Base-by-base conservation (phyloP, 2,888 invertebrate species). In the Enchytraeus crypticus region DNA sequence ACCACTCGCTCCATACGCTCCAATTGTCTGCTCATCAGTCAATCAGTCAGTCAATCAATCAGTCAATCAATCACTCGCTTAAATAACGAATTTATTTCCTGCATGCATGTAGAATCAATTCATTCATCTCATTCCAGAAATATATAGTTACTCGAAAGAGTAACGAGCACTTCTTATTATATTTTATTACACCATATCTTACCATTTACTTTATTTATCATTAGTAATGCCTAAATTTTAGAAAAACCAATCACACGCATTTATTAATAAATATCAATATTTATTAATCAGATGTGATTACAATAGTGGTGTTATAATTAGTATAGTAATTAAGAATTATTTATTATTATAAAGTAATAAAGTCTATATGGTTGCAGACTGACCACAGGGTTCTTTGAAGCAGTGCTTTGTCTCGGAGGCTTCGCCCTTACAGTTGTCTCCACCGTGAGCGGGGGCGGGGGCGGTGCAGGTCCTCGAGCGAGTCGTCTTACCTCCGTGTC, bases 391-490 rank as follows among this genome's bases (percentile, higher is more conserved):
- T 23, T 73, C 72, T 27, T 64, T 68, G 66, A 75, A 74, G 67
- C 79, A 79, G 45, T 71, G 70, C 49, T 76, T 71, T 4, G 66
- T 69, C 58, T 78, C 74, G 21, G 69, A 66, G 29, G 67, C 67
- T 3, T 61, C 51, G 4, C 78, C 79, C 32, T 65, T 54, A 67
- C 79, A 79, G 43, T 65, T 64, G 5, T 70, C 64, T 3, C 79
- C 77, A 51, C 74, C 74, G 54, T 71, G 63, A 47, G 71, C 67
- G 2, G 79, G 77, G 67, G 66, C 29, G 76, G 80, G 80, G 56
- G 73, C 74, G 5, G 75, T 75, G 65, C 85, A 85, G 2, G 78
- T 76, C 0, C 85, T 73, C 0, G 77, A 77, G n/a, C 84, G 76
- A 33, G 79, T 77, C 70, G 82, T 81, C 30, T 82, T 78, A 18